These are phyloP conservation scores for Cairina moschata DNA, from an alignment of 2,113 vertebrate species.

Conservation along the genomic window DNA sequence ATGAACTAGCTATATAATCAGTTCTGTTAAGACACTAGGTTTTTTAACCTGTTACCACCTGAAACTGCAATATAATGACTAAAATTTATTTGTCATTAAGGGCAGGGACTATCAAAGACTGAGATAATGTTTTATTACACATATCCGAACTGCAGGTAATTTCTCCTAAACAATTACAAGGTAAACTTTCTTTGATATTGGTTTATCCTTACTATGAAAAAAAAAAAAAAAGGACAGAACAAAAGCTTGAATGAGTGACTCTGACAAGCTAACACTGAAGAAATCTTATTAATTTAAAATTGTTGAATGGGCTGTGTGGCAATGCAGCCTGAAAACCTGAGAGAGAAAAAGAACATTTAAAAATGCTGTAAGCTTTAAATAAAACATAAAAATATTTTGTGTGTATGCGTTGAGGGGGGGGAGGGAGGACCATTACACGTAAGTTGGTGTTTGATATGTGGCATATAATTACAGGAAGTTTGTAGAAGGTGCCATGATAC, in stretches of 20 bases:
- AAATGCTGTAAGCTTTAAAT: constrained; percentile 73
- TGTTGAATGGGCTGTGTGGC: constrained; percentile 50
- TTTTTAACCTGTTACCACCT: neutral
- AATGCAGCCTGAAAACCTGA: constrained; percentile 56
- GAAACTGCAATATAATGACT: neutral
- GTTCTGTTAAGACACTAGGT: neutral
- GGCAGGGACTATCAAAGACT: neutral
- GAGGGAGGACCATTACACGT: neutral
- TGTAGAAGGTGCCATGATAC: constrained; percentile 78
- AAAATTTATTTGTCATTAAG: neutral
- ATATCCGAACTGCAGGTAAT: neutral
- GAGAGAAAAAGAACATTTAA: constrained; percentile 38
- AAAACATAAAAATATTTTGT: constrained; percentile 76
- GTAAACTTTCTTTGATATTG: neutral
- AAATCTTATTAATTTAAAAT: constrained; percentile 60
- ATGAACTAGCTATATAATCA: neutral
- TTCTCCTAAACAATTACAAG: neutral
- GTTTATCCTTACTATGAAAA: neutral
- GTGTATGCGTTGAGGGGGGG: neutral
- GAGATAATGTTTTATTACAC: neutral
- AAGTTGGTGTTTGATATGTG: constrained; percentile 68
- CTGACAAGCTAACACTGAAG: constrained; percentile 34
- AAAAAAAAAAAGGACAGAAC: neutral
- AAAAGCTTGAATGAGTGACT: neutral
- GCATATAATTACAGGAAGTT: constrained; percentile 76